A percentile compares a stretch with the other conserved stretches of the same genome.
phyloP scores from a whole-genome alignment of 2,888 invertebrate genomes.

The Cremastinae sp. region DNA sequence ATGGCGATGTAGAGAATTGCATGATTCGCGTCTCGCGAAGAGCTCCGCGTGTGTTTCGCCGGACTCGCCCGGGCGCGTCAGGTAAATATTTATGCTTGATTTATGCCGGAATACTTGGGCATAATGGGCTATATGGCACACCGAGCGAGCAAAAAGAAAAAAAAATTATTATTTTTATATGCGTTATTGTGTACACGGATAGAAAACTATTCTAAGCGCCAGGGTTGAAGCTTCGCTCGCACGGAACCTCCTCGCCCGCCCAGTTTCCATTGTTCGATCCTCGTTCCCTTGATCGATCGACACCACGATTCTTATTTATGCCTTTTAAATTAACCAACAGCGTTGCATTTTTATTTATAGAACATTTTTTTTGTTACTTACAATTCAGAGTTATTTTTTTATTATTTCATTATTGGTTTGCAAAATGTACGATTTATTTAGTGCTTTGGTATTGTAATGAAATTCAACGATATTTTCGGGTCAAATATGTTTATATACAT shows the following conservation, averaged over 20 bases:
- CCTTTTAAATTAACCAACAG: conserved; percentile 69
- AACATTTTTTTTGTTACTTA: too few relatives aligned
- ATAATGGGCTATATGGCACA: conserved; percentile 38
- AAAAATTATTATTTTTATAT: neutral
- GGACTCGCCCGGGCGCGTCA: conserved; percentile 56
- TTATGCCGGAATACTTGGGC: conserved; percentile 65
- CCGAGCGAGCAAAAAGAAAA: conserved; percentile 39
- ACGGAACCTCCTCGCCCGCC: too few relatives aligned
- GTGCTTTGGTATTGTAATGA: too few relatives aligned
- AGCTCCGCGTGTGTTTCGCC: conserved; percentile 28
- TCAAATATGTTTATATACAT: too few relatives aligned
- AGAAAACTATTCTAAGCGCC: conserved; percentile 52
- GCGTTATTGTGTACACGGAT: conserved; percentile 8
- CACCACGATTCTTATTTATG: conserved; percentile 71
- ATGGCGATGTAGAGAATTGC: conserved; percentile 23
- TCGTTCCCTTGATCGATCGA: conserved; percentile 62
- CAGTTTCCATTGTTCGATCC: conserved; percentile 51
- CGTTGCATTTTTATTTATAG: too few relatives aligned
- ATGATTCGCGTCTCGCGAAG: conserved; percentile 32
- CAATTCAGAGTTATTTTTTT: too few relatives aligned
- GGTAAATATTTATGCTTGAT: conserved; percentile 71
- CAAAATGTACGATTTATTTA: too few relatives aligned
- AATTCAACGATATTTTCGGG: too few relatives aligned
- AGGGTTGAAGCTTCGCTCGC: conserved; percentile 46
- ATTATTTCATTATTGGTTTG: too few relatives aligned